Evolutionary conservation across 37 sponge, comb jelly and placozoan species (phyloP).

Genomic region (Oscarella lobularis): DNA sequence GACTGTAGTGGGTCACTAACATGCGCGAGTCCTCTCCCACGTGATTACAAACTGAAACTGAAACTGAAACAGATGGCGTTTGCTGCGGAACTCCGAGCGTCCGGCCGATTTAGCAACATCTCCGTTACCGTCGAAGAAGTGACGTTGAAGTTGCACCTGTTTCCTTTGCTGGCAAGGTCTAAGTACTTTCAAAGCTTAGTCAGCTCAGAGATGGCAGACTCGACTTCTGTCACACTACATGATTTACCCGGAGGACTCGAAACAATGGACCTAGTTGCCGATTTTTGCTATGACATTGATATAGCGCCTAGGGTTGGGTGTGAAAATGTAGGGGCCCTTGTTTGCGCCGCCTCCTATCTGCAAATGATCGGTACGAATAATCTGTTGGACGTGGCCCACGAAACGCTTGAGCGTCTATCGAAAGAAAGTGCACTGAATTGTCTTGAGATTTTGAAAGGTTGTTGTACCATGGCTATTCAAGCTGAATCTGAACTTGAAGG

Average conservation of each 20-base stretch:
- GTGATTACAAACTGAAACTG: too few relatives aligned
- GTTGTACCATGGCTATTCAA: background rate
- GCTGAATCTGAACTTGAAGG: background rate
- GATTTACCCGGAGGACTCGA: background rate
- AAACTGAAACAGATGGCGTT: too few relatives aligned
- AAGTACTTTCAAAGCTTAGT: background rate
- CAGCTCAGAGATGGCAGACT: background rate
- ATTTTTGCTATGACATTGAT: background rate
- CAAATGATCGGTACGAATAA: background rate
- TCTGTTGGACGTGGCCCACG: background rate
- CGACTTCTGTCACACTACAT: background rate
- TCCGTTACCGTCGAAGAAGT: background rate
- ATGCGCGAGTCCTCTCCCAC: too few relatives aligned
- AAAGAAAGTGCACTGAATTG: background rate
- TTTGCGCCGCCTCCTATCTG: background rate
- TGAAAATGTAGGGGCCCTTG: background rate
- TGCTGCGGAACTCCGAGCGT: background rate
- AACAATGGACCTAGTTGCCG: background rate
- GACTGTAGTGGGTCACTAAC: too few relatives aligned
- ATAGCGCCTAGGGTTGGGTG: background rate
- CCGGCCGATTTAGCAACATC: background rate
- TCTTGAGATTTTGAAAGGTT: background rate
- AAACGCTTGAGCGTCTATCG: background rate
- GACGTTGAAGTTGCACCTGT: background rate
- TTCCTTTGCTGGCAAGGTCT: background rate